These are phyloP conservation scores for Dendrocincla tyrannina DNA, from an alignment of 2,797 vertebrate genomes.

Conservation along the genomic window DNA sequence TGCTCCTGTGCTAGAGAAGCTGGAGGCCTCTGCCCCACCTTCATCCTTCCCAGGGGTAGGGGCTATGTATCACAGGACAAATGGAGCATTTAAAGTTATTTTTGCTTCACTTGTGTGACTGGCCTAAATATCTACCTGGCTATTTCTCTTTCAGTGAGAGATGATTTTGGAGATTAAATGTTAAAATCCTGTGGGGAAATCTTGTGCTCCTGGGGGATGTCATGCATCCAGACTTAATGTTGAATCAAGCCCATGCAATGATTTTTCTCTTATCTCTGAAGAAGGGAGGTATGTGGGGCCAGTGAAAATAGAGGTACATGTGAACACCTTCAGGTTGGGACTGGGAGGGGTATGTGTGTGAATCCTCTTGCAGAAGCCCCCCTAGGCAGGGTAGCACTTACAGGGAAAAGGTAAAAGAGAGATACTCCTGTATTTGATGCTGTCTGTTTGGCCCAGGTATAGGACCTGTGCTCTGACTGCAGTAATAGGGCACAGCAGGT, in stretches of 20 bases:
- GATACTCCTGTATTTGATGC: not conserved
- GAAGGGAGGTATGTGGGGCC: not conserved
- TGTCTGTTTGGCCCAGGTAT: not conserved
- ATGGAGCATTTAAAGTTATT: not conserved
- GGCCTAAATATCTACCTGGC: not conserved
- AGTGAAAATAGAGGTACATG: not conserved
- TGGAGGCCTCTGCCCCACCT: not conserved
- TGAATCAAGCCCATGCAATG: not conserved
- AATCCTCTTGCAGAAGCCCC: not conserved
- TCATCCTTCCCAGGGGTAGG: not conserved
- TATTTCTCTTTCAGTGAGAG: not conserved
- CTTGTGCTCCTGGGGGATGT: not conserved
- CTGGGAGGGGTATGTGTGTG: rapidly evolving
- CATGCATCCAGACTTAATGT: rapidly evolving
- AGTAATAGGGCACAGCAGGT: rapidly evolving
- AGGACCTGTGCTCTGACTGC: not conserved
- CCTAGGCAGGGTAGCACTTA: not conserved
- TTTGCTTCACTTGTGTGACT: not conserved
- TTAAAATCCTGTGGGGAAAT: not conserved
- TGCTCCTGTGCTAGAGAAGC: not conserved
- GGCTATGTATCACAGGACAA: rapidly evolving
- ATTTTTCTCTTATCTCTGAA: not conserved
- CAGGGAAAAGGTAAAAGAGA: not conserved
- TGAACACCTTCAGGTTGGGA: not conserved
- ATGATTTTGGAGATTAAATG: not conserved